Base-by-base conservation (phyloP, 37 sponge, comb jelly and placozoan species). In the Chondrosia reniformis region DNA sequence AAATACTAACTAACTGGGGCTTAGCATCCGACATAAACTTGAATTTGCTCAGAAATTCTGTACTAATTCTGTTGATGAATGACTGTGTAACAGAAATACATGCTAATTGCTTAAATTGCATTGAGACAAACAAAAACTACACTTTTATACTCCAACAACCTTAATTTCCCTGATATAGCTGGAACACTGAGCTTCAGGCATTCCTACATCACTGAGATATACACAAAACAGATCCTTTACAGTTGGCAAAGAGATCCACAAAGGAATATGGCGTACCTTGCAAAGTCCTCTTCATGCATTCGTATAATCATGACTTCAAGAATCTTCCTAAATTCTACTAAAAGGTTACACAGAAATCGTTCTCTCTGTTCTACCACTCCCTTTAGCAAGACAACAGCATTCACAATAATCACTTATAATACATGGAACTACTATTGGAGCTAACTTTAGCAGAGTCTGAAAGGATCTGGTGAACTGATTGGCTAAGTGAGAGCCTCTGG, bases 281-380 rank as follows among this genome's bases (percentile, higher is more conserved):
- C 73, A 76, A 87, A 94, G 58, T 81, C 78, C 77, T 94, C 94
- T 19, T 77, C 57, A 42, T 94, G 94, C 85, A 94, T 94, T 42
- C 88, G 77, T 17, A 72, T 64, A 0, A 92, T 57, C 88, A 92
- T 92, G 19, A 34, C 72, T 34, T 69, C 72, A 15, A 69, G 72
- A 24, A 69, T 34, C 36, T 34, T 69, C 12, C 72, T 69, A 7
- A 69, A 2, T 25, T 69, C 43, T 21, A n/a, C 39, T 39, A 69
- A 44, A 1, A 69, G 24, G 72, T 39, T 69, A 69, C 39, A 21
- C 12, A 69, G 41, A 44, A 69, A 69, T n/a, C 42, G 38, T 24
- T 69, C 72, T 44, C 72, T 69, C 74, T 81, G 57, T 31, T 78
- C 82, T 67, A 92, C 28, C n/a, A 85, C 80, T 1, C 40, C 46